Evolutionary conservation across 2,797 vertebrate genomes (phyloP).

Genomic region (Synanceia verrucosa): DNA sequence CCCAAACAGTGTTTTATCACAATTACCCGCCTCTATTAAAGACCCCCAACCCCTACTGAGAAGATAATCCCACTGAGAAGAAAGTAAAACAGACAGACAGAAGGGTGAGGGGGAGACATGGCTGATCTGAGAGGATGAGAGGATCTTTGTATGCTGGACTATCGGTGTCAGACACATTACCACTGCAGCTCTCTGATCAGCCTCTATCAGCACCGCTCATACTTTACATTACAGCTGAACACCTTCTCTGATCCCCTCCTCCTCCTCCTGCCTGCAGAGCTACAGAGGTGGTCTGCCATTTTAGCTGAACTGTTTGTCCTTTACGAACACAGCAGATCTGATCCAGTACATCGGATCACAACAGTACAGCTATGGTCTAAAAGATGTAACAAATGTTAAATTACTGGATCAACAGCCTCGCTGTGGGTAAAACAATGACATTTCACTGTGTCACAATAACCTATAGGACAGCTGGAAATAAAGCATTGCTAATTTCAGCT

Average conservation of each 20-base stretch:
- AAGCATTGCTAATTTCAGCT: not conserved
- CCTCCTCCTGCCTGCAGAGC: slow-evolving; percentile 4
- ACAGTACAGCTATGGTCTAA: not conserved
- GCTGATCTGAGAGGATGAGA: slow-evolving; percentile 36
- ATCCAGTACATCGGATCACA: no score
- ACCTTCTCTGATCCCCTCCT: slow-evolving; percentile 11
- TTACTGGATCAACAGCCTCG: no score
- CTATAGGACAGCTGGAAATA: no score
- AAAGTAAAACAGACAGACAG: slow-evolving; percentile 15
- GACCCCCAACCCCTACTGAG: slow-evolving; percentile 38
- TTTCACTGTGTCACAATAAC: no score
- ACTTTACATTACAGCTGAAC: slow-evolving; percentile 27
- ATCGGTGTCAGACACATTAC: slow-evolving; percentile 54
- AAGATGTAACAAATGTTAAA: not conserved
- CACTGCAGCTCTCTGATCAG: slow-evolving; percentile 49
- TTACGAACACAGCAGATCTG: not conserved
- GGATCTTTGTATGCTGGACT: slow-evolving; percentile 24
- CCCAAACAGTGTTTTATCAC: slow-evolving; percentile 35
- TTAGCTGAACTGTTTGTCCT: not conserved
- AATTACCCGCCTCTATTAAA: slow-evolving; percentile 30
- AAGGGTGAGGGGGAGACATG: slow-evolving; percentile 17
- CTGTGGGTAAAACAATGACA: not conserved
- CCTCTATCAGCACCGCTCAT: slow-evolving; percentile 38
- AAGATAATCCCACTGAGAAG: slow-evolving; percentile 44
- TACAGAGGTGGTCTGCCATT: not conserved